Conservation (phyloP, 2,888 invertebrate species). For the Eupithecia centaureata region DNA sequence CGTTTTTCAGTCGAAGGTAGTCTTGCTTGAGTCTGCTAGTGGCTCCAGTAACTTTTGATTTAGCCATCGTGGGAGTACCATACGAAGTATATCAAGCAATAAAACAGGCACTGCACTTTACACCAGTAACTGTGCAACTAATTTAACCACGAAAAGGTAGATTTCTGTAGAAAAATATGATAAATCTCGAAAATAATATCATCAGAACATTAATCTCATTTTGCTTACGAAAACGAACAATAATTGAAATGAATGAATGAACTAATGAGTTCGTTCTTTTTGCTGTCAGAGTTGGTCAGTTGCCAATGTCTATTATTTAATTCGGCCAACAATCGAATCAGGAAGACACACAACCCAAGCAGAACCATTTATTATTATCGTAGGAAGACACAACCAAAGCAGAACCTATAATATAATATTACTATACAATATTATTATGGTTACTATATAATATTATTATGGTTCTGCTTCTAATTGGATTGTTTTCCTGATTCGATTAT, state of each 20-base stretch:
- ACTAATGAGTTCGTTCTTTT: background rate
- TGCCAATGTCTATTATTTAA: background rate
- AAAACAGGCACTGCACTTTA: conserved; percentile 15
- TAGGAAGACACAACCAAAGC: too few species aligned
- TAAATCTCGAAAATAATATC: conserved; percentile 41
- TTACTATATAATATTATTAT: too few species aligned
- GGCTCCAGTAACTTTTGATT: conserved; percentile 86
- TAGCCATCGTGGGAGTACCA: conserved; percentile 66
- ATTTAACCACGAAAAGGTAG: conserved; percentile 14
- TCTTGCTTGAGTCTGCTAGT: conserved; percentile 96
- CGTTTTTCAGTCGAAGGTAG: conserved; percentile 96
- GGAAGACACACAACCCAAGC: too few species aligned
- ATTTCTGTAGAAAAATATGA: conserved; percentile 29
- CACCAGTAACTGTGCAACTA: conserved; percentile 11
- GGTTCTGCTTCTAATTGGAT: too few species aligned
- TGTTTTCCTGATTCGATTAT: too few species aligned
- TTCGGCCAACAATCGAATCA: background rate
- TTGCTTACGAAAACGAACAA: conserved; percentile 21
- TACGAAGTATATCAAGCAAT: conserved; percentile 10
- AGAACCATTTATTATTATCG: too few species aligned
- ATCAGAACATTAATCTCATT: conserved; percentile 40
- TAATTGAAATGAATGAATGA: background rate
- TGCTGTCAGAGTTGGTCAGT: background rate
- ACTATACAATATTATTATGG: too few species aligned
- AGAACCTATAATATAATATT: too few species aligned